Evolutionary conservation across 1,140 invertebrate genomes (phyloP), one percentile per base, ranked within the genome.

Genomic region (Cotesia vestalis): DNA sequence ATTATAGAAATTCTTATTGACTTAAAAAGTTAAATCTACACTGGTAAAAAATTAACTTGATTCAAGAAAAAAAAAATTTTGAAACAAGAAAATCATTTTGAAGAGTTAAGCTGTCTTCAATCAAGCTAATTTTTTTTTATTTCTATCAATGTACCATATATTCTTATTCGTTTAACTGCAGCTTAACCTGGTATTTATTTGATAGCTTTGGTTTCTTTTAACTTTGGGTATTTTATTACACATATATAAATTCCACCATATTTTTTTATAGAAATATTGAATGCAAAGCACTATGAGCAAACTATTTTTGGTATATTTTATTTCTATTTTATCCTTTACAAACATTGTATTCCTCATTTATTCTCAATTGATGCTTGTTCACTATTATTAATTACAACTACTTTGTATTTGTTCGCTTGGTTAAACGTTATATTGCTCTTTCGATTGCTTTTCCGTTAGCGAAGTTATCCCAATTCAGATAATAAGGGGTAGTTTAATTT

Each of bases 351-450:
- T 63, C 66, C 59, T 78, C 72, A 72, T 78, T 78, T 70, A 66
- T 74, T 75, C 78, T 71, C 75, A 71, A 53, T 76, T 75, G 70
- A 76, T 77, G 75, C 76, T 57, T 78, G 73, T 69, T 71, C 9
- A 53, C 69, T 52, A 72, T 63, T 17, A n/a, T 78, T 78, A 75
- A 76, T 75, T 79, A 67, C 70, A 53, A 68, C 79, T 78, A 75
- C 74, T 76, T 80, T 79, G 73, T 69, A 73, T 80, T 71, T 75
- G 60, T 12, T 73, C n/a, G 36, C 73, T 70, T 62, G 27, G 6
- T 14, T 78, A 83, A 46, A 80, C 75, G 72, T 75, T 84, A 85
- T 85, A 84, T 85, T 85, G 83, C 81, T 85, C 79, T 84, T 85
- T 81, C 78, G 85, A 85, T 86, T 85, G 83, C 82, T 83, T 80